Percentiles rank a stretch among this genome's conserved stretches.
These are phyloP conservation scores for Nesidiocoris tenuis DNA, from an alignment of 2,888 invertebrate species.

Conservation along the genomic window DNA sequence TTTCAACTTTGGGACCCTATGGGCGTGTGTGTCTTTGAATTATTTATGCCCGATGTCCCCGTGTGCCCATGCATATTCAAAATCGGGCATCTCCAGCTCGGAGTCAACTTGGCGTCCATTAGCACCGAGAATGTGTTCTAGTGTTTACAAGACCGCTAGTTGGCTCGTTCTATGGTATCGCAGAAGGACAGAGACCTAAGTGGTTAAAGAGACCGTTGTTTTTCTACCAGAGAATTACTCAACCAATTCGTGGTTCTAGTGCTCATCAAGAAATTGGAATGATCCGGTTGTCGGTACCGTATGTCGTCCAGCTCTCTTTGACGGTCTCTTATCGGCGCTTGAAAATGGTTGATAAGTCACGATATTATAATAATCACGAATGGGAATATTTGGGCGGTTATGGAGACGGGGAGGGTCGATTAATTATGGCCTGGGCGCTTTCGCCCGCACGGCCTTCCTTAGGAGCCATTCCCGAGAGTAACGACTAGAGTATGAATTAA, in stretches of 20 bases:
- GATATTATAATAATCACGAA: too few species aligned
- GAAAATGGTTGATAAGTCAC: too few species aligned
- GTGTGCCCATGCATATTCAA: background rate
- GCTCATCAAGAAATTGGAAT: background rate
- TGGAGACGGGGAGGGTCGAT: too few species aligned
- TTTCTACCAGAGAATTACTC: background rate
- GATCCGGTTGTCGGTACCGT: background rate
- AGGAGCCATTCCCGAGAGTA: too few species aligned
- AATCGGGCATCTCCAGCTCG: background rate
- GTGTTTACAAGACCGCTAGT: background rate
- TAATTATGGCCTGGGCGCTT: too few species aligned
- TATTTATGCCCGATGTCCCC: background rate
- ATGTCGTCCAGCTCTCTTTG: too few species aligned
- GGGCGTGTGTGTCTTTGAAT: background rate
- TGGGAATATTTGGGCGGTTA: too few species aligned
- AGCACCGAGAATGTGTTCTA: background rate
- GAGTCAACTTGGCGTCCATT: background rate
- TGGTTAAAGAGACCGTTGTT: background rate
- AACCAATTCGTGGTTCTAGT: background rate
- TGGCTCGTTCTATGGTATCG: background rate
- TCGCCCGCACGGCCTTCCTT: too few species aligned
- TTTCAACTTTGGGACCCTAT: background rate
- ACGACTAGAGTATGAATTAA: too few species aligned
- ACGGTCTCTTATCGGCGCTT: too few species aligned
- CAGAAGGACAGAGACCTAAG: background rate